These are phyloP conservation scores for human DNA, from an alignment of 2,113 vertebrate species.

Conservation along the genomic window DNA sequence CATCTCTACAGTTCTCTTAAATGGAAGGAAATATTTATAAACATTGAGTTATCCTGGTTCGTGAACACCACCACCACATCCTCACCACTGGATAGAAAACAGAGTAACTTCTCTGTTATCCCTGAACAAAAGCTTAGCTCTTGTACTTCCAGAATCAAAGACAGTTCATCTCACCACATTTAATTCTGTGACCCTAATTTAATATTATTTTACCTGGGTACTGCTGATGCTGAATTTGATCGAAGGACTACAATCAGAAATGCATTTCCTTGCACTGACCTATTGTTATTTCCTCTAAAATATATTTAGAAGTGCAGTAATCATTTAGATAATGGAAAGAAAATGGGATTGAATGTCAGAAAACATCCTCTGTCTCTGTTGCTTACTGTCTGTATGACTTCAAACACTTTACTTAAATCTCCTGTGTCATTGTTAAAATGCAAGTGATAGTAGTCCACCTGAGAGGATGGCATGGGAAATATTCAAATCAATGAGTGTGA, in stretches of 20 bases:
- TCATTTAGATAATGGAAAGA: conserved; percentile 35
- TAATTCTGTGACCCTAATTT: background rate
- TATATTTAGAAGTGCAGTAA: background rate
- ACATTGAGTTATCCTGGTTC: background rate
- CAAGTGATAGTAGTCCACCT: background rate
- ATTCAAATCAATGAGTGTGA: background rate
- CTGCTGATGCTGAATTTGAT: background rate
- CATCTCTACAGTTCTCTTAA: background rate
- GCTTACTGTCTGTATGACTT: background rate
- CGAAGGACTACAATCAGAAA: background rate
- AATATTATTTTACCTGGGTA: background rate
- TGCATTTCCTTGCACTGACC: background rate
- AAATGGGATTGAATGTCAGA: background rate
- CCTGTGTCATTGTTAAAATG: background rate
- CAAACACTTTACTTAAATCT: background rate
- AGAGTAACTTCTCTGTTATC: background rate
- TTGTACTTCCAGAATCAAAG: background rate
- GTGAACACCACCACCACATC: background rate
- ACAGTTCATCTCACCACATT: background rate
- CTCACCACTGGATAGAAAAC: background rate
- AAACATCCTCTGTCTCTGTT: background rate
- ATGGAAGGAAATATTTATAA: background rate
- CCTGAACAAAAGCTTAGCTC: background rate
- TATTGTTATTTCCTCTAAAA: background rate
- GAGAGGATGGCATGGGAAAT: background rate